Evolutionary conservation across 2,888 invertebrate genomes (phyloP), one percentile per base, ranked within the genome.

Genomic region (Drosophila prolongata): DNA sequence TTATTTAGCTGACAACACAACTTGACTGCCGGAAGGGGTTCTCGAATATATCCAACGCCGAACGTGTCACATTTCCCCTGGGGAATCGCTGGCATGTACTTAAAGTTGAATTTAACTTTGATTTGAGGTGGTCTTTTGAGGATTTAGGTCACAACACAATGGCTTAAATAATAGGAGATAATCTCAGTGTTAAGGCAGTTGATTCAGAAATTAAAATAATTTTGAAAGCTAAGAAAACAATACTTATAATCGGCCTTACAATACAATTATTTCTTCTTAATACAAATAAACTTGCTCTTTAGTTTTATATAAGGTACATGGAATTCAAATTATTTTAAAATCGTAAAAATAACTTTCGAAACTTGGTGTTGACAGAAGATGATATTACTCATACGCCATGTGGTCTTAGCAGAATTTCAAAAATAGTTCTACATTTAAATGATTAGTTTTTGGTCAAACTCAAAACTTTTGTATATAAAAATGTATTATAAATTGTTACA

Each of bases 1-100:
- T 70, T 75, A 70, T 75, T 75, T 65, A 40, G 75, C 70, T 75
- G 67, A 75, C 50, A 75, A 66, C 65, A 57, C 70, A 57, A 35
- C 66, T 19, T 16, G 14, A 16, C n/a, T 14, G 40, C 70, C 71
- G 58, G 65, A 66, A 66, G 65, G 65, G 65, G 65, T 66, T 46
- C 40, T 37, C 24, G 38, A 46, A 38, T 46, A 34, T 27, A 46
- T 19, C 38, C 35, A 56, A 70, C 57, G 71, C 71, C 57, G 9
- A 66, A 66, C 58, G 65, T 66, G 65, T 66, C 65, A 70, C 71
- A 70, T 70, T 70, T 70, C 40, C 65, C 71, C 71, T 3, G 70
- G 71, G 65, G 71, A 50, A 38, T 27, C 14, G 34, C 27, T 40
- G 71, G 46, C 40, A 70, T 66, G 57, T 66, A 56, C 58, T 66